Base-by-base conservation (phyloP, 2,797 vertebrate genomes). In the Cephalopachus bancanus region DNA sequence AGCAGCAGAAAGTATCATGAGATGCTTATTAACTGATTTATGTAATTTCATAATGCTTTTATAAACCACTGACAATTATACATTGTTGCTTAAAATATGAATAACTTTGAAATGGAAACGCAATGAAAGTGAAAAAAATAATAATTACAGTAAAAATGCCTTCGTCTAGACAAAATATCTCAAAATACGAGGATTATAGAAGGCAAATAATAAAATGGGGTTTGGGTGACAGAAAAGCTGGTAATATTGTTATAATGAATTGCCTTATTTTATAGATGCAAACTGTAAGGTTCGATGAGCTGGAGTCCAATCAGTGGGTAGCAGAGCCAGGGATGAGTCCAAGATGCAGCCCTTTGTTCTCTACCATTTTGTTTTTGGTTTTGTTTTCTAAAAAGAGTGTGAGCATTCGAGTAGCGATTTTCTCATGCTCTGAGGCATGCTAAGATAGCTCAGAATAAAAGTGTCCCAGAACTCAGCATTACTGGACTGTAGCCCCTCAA, bases 31-130 rank as follows among this genome's bases (percentile, higher is more conserved):
- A 88, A 10, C 22, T 92, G 65, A 76, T 67, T 86, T 83, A 80
- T 44, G 53, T 67, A 62, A 86, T 72, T 81, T 78, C 44, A 53
- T 87, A 72, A n/a, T 33, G 12, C 33, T 72, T 90, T 96, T 86
- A 90, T 80, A 87, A 64, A 72, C 17, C 16, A 55, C 59, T 92
- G 51, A 88, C 69, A 93, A 81, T 83, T 69, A 84, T 51, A 33
- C 37, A 59, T 26, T 60, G 6, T 72, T 88, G n/a, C 67, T 83
- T 93, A 92, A 96, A 96, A 67, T 74, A 85, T 6, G 51, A 16
- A 55, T 75, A 85, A 94, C 74, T 91, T 86, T 84, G 57, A 95
- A 90, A 89, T 51, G 44, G 33, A 91, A 95, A 67, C 28, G 91
- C 20, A 93, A 79, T 67, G 67, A 88, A 96, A 92, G 72, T 59